These are phyloP conservation scores for Aspidoscelis tigris DNA, from an alignment of 2,113 vertebrate genomes.

Conservation along the genomic window DNA sequence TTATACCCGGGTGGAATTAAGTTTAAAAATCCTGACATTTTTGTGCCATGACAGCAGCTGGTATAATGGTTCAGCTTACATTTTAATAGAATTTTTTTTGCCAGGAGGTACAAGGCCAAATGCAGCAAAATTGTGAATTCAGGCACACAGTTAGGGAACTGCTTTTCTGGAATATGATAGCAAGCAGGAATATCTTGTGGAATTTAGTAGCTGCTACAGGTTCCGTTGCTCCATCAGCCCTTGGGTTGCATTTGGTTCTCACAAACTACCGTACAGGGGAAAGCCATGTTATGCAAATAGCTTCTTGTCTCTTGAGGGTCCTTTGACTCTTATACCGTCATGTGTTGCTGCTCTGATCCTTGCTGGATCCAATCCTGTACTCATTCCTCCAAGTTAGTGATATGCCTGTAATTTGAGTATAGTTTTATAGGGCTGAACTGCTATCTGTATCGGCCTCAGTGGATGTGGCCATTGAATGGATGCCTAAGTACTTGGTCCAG, in stretches of 20 bases:
- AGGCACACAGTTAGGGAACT: background rate
- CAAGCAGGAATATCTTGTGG: background rate
- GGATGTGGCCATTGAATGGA: too few relatives aligned
- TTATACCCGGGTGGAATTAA: slow-evolving; percentile 24
- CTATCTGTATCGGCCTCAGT: too few relatives aligned
- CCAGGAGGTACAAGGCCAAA: background rate
- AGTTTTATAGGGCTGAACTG: too few relatives aligned
- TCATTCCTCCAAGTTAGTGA: background rate
- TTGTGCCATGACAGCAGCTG: slow-evolving; percentile 34
- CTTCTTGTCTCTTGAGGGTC: too few relatives aligned
- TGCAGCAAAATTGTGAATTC: background rate
- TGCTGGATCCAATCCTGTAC: background rate
- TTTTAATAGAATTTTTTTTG: background rate
- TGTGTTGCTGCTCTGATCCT: background rate
- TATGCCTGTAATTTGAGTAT: too few relatives aligned
- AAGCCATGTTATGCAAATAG: too few relatives aligned
- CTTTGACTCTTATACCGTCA: background rate
- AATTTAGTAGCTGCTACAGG: too few relatives aligned
- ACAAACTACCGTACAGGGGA: too few relatives aligned
- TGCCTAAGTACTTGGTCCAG: too few relatives aligned
- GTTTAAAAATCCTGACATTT: slow-evolving; percentile 27
- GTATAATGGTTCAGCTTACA: background rate
- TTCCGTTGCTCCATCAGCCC: too few relatives aligned
- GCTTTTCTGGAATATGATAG: background rate
- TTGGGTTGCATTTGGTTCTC: too few relatives aligned